These are phyloP conservation scores for Cataglyphis hispanica DNA, from an alignment of 1,140 invertebrate genomes.

Conservation along the genomic window DNA sequence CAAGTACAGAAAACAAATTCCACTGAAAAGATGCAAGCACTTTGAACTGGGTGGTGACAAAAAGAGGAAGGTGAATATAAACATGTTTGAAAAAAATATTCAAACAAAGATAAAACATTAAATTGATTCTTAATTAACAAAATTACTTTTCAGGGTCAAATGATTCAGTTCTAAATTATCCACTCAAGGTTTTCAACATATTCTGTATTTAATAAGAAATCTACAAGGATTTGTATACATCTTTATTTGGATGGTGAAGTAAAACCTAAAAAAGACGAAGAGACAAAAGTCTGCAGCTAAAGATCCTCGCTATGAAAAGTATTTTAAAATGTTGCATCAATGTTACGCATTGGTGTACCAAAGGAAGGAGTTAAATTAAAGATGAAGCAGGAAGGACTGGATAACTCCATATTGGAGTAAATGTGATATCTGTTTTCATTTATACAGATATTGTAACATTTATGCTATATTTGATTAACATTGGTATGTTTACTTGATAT, in stretches of 20 bases:
- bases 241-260: constrained; percentile 74
- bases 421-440: constrained; percentile 76
- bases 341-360: constrained; percentile 95
- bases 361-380: constrained; percentile 93
- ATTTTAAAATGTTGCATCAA: constrained; percentile 96
- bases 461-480: neutral
- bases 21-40: constrained; percentile 99
- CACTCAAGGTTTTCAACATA: constrained; percentile 62
- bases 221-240: constrained; percentile 74
- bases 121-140: constrained; percentile 12
- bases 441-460: constrained; percentile 20
- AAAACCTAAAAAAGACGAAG: constrained; percentile 68
- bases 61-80: constrained; percentile 94
- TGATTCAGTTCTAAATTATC: constrained; percentile 97
- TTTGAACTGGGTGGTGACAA: constrained; percentile 99
- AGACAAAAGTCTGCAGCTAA: constrained; percentile 81
- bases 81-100: neutral
- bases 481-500: neutral
- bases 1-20: constrained; percentile 98
- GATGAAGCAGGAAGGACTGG: constrained; percentile 93
- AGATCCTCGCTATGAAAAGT: constrained; percentile 92
- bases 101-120: neutral
- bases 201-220: constrained; percentile 81
- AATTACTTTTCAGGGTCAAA: constrained; percentile 92
- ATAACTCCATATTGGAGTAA: constrained; percentile 92